These are phyloP conservation scores for Kryptopterus vitreolus DNA, from an alignment of 2,797 vertebrate species.

Conservation along the genomic window DNA sequence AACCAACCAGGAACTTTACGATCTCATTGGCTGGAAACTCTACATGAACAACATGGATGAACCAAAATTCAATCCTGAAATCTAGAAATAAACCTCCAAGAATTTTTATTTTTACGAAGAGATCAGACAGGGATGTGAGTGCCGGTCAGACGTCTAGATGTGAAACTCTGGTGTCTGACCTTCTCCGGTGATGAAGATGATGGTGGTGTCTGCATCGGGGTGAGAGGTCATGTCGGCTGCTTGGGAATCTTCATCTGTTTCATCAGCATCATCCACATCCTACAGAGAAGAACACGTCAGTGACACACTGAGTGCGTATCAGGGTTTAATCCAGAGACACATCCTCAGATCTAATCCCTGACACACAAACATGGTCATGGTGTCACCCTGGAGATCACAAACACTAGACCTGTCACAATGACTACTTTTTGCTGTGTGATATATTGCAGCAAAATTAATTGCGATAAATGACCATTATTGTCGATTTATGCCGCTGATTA, in stretches of 20 bases:
- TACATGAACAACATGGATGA: slow-evolving; percentile 37
- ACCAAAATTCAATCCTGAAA: neutral
- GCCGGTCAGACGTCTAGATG: neutral
- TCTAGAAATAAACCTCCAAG: no score
- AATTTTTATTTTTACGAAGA: neutral
- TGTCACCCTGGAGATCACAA: neutral
- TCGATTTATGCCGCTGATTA: no score
- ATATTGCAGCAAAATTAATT: no score
- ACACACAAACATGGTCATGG: neutral
- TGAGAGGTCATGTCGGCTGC: slow-evolving; percentile 65
- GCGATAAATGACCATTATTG: no score
- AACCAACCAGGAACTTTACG: slow-evolving; percentile 76
- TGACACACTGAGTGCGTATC: neutral
- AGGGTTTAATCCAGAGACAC: neutral
- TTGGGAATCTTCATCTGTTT: slow-evolving; percentile 62
- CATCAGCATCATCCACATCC: slow-evolving; percentile 64
- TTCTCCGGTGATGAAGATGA: slow-evolving; percentile 76
- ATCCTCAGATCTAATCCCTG: neutral
- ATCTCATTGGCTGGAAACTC: slow-evolving; percentile 78
- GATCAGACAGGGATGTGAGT: neutral
- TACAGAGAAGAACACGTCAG: slow-evolving; percentile 37
- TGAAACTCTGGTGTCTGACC: slow-evolving; percentile 56
- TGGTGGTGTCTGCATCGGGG: slow-evolving; percentile 75
- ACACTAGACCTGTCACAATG: no score
- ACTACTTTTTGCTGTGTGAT: no score